These are phyloP conservation scores for Ibycter americanus DNA, from an alignment of 2,797 vertebrate species.

Conservation along the genomic window DNA sequence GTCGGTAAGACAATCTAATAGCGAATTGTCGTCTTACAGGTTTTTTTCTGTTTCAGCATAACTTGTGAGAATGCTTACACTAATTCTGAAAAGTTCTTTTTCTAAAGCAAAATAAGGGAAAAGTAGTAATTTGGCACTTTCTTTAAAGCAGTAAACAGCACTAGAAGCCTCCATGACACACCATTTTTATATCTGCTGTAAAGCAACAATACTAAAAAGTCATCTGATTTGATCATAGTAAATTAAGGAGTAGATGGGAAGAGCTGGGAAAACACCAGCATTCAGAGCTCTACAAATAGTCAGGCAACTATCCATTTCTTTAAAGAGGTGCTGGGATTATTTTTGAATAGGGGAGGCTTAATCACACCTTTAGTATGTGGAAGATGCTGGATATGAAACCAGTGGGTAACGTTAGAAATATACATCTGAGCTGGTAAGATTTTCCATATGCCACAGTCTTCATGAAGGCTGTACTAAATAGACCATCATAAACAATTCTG, in stretches of 20 bases:
- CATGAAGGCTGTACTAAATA: background rate
- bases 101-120: background rate
- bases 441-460: background rate
- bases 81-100: background rate
- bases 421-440: background rate
- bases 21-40: background rate
- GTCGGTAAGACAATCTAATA: background rate
- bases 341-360: background rate
- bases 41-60: background rate
- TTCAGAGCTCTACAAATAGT: background rate
- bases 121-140: background rate
- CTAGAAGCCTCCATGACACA: background rate
- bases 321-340: background rate
- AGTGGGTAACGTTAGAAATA: background rate
- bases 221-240: background rate
- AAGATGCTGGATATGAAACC: background rate
- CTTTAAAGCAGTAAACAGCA: background rate
- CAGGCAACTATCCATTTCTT: background rate
- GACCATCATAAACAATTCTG: background rate
- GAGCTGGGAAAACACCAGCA: background rate
- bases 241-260: background rate
- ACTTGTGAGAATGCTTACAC: background rate
- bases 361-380: background rate
- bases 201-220: background rate
- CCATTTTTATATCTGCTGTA: background rate